Conservation (phyloP, 2,113 vertebrate species). For the Barnardius zonarius region DNA sequence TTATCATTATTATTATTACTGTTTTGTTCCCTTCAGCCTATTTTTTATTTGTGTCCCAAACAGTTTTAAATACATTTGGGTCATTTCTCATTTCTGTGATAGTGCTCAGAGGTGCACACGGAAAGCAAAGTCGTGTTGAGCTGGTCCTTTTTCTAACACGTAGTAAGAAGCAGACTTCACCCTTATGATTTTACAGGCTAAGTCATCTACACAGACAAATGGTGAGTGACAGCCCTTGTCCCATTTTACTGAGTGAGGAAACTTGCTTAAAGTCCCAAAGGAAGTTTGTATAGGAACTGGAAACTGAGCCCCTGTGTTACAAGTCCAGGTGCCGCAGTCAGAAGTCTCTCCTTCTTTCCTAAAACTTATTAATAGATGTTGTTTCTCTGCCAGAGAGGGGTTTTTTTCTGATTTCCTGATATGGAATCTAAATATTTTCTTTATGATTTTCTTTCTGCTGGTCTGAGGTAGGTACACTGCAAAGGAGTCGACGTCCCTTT, state of each 20-base stretch:
- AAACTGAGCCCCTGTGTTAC: background rate
- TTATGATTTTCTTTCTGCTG: background rate
- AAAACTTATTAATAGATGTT: background rate
- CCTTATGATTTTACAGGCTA: background rate
- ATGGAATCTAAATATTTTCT: background rate
- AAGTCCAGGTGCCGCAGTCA: background rate
- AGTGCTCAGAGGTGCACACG: background rate
- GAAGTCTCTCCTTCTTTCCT: background rate
- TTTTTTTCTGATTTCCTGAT: background rate
- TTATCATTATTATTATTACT: background rate
- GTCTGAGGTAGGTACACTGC: background rate
- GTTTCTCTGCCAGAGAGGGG: background rate
- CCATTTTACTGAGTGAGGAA: background rate
- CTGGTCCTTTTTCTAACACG: background rate
- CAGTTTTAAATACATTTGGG: background rate
- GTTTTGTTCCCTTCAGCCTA: fast-evolving
- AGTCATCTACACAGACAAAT: background rate
- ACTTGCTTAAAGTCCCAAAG: background rate
- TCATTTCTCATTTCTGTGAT: background rate
- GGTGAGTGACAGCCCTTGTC: background rate
- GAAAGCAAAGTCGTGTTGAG: background rate
- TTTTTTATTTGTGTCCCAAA: background rate
- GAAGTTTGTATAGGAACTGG: background rate
- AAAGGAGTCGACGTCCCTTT: background rate
- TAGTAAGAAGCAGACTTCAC: background rate